phyloP scores from a whole-genome alignment of 2,797 vertebrate species.

The Lemur catta region DNA sequence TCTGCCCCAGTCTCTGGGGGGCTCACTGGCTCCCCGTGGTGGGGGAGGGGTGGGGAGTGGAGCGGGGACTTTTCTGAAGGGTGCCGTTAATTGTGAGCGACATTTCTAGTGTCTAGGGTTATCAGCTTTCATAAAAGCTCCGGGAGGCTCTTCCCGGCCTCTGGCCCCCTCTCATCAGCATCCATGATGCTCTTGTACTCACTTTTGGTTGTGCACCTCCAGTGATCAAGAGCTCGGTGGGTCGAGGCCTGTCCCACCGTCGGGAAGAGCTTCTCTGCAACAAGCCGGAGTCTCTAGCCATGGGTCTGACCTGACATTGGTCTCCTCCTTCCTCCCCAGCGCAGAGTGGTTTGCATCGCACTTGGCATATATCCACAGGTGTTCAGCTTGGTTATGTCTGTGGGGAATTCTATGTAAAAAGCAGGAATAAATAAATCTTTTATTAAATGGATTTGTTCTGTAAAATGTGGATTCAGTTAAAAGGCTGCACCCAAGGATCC shows the following conservation, averaged over 20 bases:
- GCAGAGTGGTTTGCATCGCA: neutral
- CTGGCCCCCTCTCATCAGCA: neutral
- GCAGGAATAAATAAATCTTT: neutral
- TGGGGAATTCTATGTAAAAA: neutral
- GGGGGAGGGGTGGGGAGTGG: neutral
- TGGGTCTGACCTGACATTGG: neutral
- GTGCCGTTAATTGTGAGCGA: neutral
- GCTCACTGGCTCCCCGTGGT: neutral
- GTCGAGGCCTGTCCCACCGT: neutral
- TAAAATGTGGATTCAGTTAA: no score
- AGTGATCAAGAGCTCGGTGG: neutral
- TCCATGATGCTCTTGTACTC: neutral
- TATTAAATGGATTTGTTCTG: no score
- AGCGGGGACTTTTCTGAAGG: slow-evolving; percentile 27
- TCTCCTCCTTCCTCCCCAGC: neutral
- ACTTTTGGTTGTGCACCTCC: neutral
- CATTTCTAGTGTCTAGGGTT: neutral
- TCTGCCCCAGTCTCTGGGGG: neutral
- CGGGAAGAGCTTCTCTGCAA: neutral
- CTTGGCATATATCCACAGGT: neutral
- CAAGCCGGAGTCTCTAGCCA: neutral
- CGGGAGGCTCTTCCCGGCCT: neutral
- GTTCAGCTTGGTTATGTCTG: neutral
- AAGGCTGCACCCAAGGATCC: no score
- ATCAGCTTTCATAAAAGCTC: neutral